Percentiles rank a stretch among this genome's conserved stretches.
phyloP scores from a whole-genome alignment of 1,140 invertebrate genomes.

The Heliconius eleuchia region DNA sequence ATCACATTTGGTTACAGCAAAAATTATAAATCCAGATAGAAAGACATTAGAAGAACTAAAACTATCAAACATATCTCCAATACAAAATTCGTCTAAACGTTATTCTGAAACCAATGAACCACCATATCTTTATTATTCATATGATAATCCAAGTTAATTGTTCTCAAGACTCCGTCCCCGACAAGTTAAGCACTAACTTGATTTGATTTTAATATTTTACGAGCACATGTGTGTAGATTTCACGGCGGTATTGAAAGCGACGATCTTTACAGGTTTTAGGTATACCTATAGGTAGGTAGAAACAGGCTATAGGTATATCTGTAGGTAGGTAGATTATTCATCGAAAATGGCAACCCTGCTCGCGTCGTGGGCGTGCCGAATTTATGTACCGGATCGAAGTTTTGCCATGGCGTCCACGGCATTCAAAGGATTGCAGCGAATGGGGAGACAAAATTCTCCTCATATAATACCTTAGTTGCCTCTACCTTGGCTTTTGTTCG shows the following conservation, averaged over 20 bases:
- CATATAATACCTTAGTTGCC: constrained; percentile 48
- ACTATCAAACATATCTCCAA: neutral
- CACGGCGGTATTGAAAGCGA: constrained; percentile 1
- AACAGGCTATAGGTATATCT: too few species aligned
- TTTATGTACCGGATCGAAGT: constrained; percentile 56
- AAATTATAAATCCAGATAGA: neutral
- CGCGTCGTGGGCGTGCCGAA: constrained; percentile 38
- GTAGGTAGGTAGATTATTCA: neutral
- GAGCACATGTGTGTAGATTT: neutral
- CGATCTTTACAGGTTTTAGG: neutral
- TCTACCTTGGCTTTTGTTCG: constrained; percentile 34
- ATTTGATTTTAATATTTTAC: constrained; percentile 7
- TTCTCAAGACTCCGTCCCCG: neutral
- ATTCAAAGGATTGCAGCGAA: constrained; percentile 30
- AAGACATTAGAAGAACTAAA: neutral
- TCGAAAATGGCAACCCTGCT: constrained; percentile 33
- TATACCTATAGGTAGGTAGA: too few species aligned
- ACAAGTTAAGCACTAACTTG: neutral
- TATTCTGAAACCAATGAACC: neutral
- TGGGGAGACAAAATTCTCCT: constrained; percentile 32
- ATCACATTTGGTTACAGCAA: too few species aligned
- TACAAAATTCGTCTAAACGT: neutral
- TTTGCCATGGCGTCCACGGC: constrained; percentile 38
- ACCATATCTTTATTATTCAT: neutral
- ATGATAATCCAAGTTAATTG: neutral